Base-by-base conservation (phyloP, 1,140 invertebrate species). In the Panulirus ornatus region DNA sequence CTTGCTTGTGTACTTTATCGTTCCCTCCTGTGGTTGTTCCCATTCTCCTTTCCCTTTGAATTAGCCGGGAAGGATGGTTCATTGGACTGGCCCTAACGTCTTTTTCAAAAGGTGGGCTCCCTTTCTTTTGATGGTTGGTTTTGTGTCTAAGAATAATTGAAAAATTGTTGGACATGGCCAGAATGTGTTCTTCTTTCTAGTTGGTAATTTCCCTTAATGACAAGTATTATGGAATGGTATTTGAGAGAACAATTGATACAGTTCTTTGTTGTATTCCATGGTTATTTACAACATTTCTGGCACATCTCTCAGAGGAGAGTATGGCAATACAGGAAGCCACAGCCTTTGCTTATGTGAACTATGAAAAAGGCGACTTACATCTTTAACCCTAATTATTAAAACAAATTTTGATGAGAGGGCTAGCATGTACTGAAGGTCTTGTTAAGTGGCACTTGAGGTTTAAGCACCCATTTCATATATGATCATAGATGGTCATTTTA, bases 1-100 rank as follows among this genome's bases (percentile, higher is more conserved):
- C 83, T 84, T 84, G 54, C 83, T 84, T 70, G 51, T 84, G 83
- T 84, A 84, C 42, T 84, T 84, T 84, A 84, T 84, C 83, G 83
- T 47, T 73, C 83, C 83, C 83, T 84, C 83, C 83, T 22, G 66
- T 42, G 83, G 83, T 71, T 84, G 83, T 71, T 84, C 83, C 42
- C 83, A 34, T 84, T 84, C 83, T 84, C 42, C 19, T 27, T 84
- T 34, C 44, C 66, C 70, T 84, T 84, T 84, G 83, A 84, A 84
- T 84, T 73, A 84, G 42, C 66, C 83, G 83, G 83, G 83, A 84
- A 66, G 83, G 83, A 84, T 66, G 83, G 66, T 70, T 84, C 70
- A n/a, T 84, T 58, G 83, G 66, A 2, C 58, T 30, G 83, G 83
- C n/a, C 44, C 44, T n/a, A 30, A 34, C 63, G 44, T 70, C 63